These are phyloP conservation scores for Hylaea fasciaria DNA, from an alignment of 2,888 invertebrate genomes.

Conservation along the genomic window DNA sequence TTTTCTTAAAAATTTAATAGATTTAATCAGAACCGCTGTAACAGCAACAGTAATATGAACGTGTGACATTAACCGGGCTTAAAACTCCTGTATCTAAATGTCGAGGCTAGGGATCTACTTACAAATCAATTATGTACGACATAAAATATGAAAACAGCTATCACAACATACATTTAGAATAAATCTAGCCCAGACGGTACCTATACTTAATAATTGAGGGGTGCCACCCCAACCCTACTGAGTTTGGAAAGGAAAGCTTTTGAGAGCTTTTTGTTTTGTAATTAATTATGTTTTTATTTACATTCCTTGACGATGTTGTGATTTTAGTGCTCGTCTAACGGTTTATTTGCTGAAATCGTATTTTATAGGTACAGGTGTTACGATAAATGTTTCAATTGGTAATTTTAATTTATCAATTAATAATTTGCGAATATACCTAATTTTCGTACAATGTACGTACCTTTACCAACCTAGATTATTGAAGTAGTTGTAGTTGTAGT, in stretches of 20 bases:
- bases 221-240: constrained; percentile 77
- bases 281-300: constrained; percentile 78
- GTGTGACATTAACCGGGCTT: constrained; percentile 37
- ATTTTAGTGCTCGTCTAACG: constrained; percentile 42
- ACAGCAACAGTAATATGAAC: constrained; percentile 15
- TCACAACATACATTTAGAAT: constrained; percentile 62
- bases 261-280: constrained; percentile 83
- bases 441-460: no score
- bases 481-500: no score
- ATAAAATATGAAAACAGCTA: constrained; percentile 36
- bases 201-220: constrained; percentile 74
- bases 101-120: constrained; percentile 40
- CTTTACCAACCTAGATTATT: no score
- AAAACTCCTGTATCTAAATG: constrained; percentile 37
- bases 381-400: no score
- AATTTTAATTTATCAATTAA: no score
- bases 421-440: no score
- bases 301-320: constrained; percentile 61
- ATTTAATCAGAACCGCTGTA: not conserved
- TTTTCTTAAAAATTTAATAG: not conserved
- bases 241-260: constrained; percentile 81
- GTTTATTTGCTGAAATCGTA: constrained; percentile 30
- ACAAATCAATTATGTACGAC: constrained; percentile 35
- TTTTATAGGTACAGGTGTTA: constrained; percentile 1
- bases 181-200: constrained; percentile 69